Base-by-base conservation (phyloP, 1,140 invertebrate genomes). In the Orchesella cincta region DNA sequence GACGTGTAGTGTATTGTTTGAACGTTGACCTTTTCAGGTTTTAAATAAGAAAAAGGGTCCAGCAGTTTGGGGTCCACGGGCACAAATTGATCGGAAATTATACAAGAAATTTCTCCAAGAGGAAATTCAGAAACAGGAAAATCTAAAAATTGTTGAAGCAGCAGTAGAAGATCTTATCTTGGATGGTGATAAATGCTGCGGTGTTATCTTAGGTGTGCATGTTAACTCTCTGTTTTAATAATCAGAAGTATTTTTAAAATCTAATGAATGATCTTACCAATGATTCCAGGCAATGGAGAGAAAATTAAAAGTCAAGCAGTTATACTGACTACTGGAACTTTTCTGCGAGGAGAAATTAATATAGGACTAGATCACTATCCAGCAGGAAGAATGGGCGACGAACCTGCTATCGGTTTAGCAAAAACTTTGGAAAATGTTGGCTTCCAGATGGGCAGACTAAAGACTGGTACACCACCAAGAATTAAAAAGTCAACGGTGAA, bases 301-400 rank as follows among this genome's bases (percentile, higher is more conserved):
- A 84, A 87, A 82, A 87, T 97, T 70, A 83, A 85, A 33, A 88
- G 90, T 33, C 87, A 90, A 76, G 86, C 91, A 62, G 93, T 97
- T 31, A 89, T 98, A 1, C 89, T 98, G 79, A 96, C 96, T 34
- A 96, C 95, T 0, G 96, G 96, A 20, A 98, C 96, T n/a, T 98
- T 98, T 87, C 86, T 98, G 28, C 89, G 93, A 77, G 96, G 93
- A 1, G 89, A 92, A 83, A 97, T 98, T 62, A 95, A 94, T 85
- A 93, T 95, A 80, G 96, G 96, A 18, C 85, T 93, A 73, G 90
- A 93, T 76, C 87, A 88, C 23, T 87, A 86, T 77, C 92, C 94
- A n/a, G 95, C 95, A 76, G 96, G 96, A 1, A 86, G 96, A 81
- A 87, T 96, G 1, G 93, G 92, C 12, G 96, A 97, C 85, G 89